phyloP scores from a whole-genome alignment of 2,888 invertebrate species.

The Proisotoma minuta region DNA sequence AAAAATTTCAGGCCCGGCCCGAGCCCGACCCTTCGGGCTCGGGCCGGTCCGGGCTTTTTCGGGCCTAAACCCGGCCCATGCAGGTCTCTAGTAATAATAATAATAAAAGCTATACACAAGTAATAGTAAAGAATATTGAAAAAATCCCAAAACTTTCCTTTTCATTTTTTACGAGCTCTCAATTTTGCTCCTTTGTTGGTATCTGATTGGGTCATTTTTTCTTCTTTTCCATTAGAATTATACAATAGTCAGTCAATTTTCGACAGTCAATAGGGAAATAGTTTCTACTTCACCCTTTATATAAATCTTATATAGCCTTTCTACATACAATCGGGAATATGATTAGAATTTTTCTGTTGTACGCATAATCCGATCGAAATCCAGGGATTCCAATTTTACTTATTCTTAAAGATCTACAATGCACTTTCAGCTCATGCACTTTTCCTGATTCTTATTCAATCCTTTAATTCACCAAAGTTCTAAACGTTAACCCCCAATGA shows the following conservation, averaged over 20 bases:
- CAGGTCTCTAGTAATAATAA: background rate
- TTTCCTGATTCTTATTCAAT: background rate
- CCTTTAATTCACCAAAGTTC: background rate
- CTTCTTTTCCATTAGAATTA: slow-evolving; percentile 44
- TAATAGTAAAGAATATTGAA: slow-evolving; percentile 13
- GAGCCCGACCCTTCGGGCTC: too few species aligned
- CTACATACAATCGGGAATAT: slow-evolving; percentile 37
- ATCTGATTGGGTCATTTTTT: slow-evolving; percentile 43
- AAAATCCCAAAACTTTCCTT: slow-evolving; percentile 43
- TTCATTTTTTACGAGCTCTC: slow-evolving; percentile 46
- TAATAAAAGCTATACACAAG: too few species aligned
- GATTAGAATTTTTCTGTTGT: slow-evolving; percentile 32
- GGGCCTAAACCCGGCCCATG: too few species aligned
- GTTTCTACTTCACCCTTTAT: too few species aligned
- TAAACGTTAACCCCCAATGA: background rate
- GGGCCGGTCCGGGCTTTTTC: too few species aligned
- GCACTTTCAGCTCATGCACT: background rate
- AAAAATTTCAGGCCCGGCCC: too few species aligned
- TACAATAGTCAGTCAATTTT: slow-evolving; percentile 29
- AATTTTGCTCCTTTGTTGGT: slow-evolving; percentile 44
- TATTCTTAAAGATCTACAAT: background rate
- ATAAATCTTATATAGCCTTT: too few species aligned
- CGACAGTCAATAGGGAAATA: background rate
- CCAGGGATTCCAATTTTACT: slow-evolving; percentile 7
- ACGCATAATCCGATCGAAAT: slow-evolving; percentile 32